Percentiles rank a stretch among this genome's conserved stretches.
Evolutionary conservation across 2,888 invertebrate species (phyloP).

Genomic region (Ditula angustiorana): DNA sequence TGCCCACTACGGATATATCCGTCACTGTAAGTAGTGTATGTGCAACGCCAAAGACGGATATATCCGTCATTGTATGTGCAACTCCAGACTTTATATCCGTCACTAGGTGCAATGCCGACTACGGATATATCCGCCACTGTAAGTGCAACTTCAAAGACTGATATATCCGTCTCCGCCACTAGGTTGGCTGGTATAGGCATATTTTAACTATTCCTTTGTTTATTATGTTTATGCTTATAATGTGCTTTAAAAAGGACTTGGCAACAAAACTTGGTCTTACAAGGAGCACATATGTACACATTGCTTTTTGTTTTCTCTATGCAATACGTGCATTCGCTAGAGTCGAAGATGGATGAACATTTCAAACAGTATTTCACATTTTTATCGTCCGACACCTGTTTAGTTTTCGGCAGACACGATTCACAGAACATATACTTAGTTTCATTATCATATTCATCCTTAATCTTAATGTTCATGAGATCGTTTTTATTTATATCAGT

Average conservation of each 20-base stretch:
- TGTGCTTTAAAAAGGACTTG: not conserved
- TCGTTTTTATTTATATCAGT: conserved; percentile 35
- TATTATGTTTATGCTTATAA: not conserved
- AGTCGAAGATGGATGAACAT: conserved; percentile 60
- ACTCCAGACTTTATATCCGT: too few relatives aligned
- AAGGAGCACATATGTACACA: not conserved
- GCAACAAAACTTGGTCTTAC: conserved; percentile 28
- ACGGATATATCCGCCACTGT: too few relatives aligned
- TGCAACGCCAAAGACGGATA: too few relatives aligned
- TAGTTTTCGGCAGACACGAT: conserved; percentile 42
- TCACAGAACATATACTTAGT: conserved; percentile 31
- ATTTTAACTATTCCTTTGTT: not conserved
- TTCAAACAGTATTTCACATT: conserved; percentile 58
- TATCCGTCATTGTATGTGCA: too few relatives aligned
- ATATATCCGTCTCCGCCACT: too few relatives aligned
- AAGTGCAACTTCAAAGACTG: too few relatives aligned
- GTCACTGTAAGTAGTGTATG: too few relatives aligned
- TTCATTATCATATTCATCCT: conserved; percentile 35
- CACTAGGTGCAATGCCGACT: too few relatives aligned
- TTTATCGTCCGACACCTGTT: conserved; percentile 48
- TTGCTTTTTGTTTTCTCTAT: conserved; percentile 38
- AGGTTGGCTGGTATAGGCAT: too few relatives aligned
- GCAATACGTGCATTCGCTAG: conserved; percentile 56
- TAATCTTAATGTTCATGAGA: not conserved
- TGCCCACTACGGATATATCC: too few relatives aligned